These are phyloP conservation scores for Hyposmocoma kahamanoa DNA, from an alignment of 1,140 invertebrate species.

Conservation along the genomic window DNA sequence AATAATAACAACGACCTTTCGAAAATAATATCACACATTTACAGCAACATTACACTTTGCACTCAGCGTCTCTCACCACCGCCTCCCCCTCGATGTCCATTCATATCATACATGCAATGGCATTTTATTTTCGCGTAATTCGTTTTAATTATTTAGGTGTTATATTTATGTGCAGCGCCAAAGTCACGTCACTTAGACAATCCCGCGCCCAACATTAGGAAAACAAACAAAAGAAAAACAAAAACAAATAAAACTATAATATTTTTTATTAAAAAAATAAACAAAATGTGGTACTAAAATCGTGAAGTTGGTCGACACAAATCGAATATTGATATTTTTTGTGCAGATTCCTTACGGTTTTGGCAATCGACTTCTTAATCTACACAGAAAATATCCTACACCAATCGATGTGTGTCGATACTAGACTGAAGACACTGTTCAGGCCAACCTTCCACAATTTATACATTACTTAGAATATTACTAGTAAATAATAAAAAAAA, in stretches of 20 bases:
- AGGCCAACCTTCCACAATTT: neutral
- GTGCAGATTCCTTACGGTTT: too few species aligned
- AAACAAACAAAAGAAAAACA: slow-evolving; percentile 44
- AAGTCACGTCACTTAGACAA: slow-evolving; percentile 63
- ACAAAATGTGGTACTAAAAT: slow-evolving; percentile 40
- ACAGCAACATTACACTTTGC: slow-evolving; percentile 62
- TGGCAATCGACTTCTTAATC: too few species aligned
- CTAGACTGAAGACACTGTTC: too few species aligned
- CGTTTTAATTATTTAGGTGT: slow-evolving; percentile 34
- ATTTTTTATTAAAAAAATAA: slow-evolving; percentile 59
- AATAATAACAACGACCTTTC: slow-evolving; percentile 56
- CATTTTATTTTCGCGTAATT: slow-evolving; percentile 40
- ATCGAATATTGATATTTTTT: neutral
- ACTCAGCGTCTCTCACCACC: slow-evolving; percentile 47
- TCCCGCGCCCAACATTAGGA: slow-evolving; percentile 50
- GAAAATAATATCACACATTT: slow-evolving; percentile 71
- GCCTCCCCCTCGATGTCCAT: slow-evolving; percentile 23
- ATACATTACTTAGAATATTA: slow-evolving; percentile 23
- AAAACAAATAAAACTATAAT: slow-evolving; percentile 25
- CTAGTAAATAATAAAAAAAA: slow-evolving; percentile 30
- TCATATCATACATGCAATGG: slow-evolving; percentile 46
- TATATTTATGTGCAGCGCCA: slow-evolving; percentile 58
- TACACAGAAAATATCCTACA: slow-evolving; percentile 2
- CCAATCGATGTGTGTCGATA: neutral
- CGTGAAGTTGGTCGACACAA: neutral